These are phyloP conservation scores for Zaprionus lachaisei DNA, from an alignment of 1,140 invertebrate species.

Conservation along the genomic window DNA sequence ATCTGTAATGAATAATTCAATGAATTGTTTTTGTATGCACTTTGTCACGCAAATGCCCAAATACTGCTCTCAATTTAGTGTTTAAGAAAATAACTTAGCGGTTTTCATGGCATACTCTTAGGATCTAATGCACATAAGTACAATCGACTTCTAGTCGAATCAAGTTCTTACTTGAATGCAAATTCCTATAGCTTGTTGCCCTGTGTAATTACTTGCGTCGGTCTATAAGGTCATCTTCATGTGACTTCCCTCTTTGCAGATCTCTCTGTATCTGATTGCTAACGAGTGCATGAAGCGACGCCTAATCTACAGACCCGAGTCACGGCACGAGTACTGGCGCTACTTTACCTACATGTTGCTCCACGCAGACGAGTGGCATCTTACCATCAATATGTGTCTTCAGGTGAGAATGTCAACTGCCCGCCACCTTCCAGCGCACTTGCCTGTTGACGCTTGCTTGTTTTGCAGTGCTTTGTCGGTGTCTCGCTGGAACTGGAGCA, in stretches of 20 bases:
- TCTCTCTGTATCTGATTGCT: constrained; percentile 85
- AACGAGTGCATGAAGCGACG: constrained; percentile 85
- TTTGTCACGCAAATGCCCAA: too few species aligned
- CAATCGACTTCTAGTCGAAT: background rate
- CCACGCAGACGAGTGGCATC: constrained; percentile 89
- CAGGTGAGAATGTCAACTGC: constrained; percentile 57
- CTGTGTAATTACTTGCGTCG: constrained; percentile 32
- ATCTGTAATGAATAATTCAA: too few species aligned
- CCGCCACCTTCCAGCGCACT: background rate
- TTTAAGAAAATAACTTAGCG: background rate
- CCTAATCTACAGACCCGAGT: constrained; percentile 90
- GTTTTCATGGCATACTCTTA: background rate
- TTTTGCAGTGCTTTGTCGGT: constrained; percentile 88
- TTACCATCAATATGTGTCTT: constrained; percentile 87
- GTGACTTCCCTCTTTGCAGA: constrained; percentile 72
- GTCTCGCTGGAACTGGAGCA: constrained; percentile 93
- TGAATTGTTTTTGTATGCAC: too few species aligned
- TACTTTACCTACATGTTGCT: constrained; percentile 93
- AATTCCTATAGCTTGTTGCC: background rate
- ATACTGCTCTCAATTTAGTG: too few species aligned
- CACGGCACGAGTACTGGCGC: constrained; percentile 88
- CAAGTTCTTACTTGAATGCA: background rate
- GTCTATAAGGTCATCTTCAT: constrained; percentile 22
- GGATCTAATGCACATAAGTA: background rate
- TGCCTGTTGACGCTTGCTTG: constrained; percentile 5